Evolutionary conservation across 30 jellyfish, hydroid and myxozoan species (phyloP).

Genomic region (Chrysaora quinquecirrha): DNA sequence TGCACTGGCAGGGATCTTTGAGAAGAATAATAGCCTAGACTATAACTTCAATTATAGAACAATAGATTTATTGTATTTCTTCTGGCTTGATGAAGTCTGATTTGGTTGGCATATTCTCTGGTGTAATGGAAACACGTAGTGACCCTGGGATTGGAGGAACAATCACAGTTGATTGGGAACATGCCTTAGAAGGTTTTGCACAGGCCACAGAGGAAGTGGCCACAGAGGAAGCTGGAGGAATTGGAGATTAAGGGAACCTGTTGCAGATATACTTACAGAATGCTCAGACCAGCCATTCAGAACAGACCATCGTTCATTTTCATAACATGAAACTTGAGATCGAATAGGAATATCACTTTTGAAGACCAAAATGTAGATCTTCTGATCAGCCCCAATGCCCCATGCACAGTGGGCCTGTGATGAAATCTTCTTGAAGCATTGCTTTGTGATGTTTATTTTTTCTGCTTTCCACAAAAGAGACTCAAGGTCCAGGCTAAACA

Average conservation of each 20-base stretch:
- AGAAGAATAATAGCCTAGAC: too few species aligned
- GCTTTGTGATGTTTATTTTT: conserved; percentile 22
- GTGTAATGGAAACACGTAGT: too few species aligned
- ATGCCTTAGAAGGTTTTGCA: too few species aligned
- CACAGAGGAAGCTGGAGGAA: too few species aligned
- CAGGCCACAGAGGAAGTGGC: too few species aligned
- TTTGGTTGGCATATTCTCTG: too few species aligned
- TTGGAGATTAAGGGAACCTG: not conserved
- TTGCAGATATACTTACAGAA: conserved; percentile 56
- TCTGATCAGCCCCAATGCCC: conserved; percentile 94
- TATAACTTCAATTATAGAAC: too few species aligned
- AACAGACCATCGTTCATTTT: conserved; percentile 91
- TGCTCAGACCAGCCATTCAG: conserved; percentile 76
- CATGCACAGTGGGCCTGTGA: conserved; percentile 83
- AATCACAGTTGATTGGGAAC: too few species aligned
- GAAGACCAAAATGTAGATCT: conserved; percentile 69
- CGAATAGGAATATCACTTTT: conserved; percentile 86
- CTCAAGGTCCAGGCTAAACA: not conserved
- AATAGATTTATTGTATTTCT: too few species aligned
- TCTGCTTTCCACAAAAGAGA: not conserved
- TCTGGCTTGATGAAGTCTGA: too few species aligned
- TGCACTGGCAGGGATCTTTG: too few species aligned
- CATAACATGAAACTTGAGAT: conserved; percentile 69
- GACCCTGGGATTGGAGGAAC: too few species aligned
- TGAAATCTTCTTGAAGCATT: conserved; percentile 22